Evolutionary conservation across 2,888 invertebrate species (phyloP).

Genomic region (Exocentrus adspersus): DNA sequence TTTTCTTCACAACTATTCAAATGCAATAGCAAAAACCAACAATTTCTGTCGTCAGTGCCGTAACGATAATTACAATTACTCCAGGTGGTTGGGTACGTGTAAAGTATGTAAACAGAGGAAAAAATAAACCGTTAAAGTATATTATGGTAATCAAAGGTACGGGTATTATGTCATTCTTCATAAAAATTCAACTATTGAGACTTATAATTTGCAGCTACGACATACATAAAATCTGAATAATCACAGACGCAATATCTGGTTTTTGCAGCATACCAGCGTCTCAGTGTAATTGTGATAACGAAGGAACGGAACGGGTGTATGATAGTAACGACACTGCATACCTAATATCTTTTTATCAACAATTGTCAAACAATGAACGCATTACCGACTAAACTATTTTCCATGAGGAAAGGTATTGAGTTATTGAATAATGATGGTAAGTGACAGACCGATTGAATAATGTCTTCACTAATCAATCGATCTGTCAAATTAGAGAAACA

Average conservation of each 20-base stretch:
- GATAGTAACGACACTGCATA: neutral
- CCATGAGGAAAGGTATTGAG: too few species aligned
- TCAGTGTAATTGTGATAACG: slow-evolving; percentile 3
- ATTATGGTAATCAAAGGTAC: slow-evolving; percentile 4
- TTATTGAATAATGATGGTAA: too few species aligned
- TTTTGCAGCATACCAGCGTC: slow-evolving; percentile 6
- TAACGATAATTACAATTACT: neutral
- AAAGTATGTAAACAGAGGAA: neutral
- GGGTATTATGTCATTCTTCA: slow-evolving; percentile 12
- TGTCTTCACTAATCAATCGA: too few species aligned
- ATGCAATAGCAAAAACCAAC: too few species aligned
- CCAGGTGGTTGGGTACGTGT: neutral
- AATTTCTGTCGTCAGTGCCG: neutral
- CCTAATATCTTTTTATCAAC: too few species aligned
- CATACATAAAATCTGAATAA: slow-evolving; percentile 24
- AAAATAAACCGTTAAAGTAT: neutral
- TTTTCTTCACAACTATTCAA: too few species aligned
- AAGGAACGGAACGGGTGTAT: neutral
- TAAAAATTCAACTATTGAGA: slow-evolving; percentile 13
- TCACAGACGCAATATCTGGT: slow-evolving; percentile 1
- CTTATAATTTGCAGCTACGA: slow-evolving; percentile 12
- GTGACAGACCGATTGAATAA: too few species aligned
- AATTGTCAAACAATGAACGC: too few species aligned
- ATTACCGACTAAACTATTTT: too few species aligned
- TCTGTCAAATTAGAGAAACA: too few species aligned